Conservation (phyloP, 2,113 vertebrate species). For the Polypterus bichir region DNA sequence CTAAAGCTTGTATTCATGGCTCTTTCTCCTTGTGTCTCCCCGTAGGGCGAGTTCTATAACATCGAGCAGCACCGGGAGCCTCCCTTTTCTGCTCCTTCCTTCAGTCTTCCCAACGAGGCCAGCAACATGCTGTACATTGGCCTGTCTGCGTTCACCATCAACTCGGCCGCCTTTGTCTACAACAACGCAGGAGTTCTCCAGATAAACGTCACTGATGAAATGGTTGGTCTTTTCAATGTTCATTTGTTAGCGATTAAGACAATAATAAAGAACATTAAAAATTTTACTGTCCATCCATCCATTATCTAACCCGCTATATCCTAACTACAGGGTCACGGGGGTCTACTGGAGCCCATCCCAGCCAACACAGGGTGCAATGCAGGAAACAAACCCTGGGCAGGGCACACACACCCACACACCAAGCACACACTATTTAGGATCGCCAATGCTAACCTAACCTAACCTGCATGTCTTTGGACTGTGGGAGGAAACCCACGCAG, state of each 20-base stretch:
- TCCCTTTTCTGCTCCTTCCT: slow-evolving; percentile 36
- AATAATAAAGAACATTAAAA: no score
- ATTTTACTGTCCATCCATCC: no score
- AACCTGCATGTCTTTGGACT: no score
- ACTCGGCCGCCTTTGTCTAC: slow-evolving; percentile 55
- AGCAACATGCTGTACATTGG: slow-evolving; percentile 49
- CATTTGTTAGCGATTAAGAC: not conserved
- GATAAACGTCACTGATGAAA: slow-evolving; percentile 50
- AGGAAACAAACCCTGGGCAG: no score
- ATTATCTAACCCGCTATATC: no score
- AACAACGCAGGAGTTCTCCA: slow-evolving; percentile 38
- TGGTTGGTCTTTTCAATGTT: slow-evolving; percentile 31
- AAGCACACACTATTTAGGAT: no score
- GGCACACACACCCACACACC: no score
- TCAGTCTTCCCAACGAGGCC: slow-evolving; percentile 30
- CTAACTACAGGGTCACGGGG: no score
- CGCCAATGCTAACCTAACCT: no score
- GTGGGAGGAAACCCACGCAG: no score
- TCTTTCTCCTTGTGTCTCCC: not conserved
- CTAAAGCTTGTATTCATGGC: not conserved
- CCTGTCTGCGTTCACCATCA: slow-evolving; percentile 42
- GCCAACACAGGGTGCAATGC: no score
- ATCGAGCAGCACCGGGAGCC: slow-evolving; percentile 45
- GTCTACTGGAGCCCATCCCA: no score
- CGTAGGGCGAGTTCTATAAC: slow-evolving; percentile 57